Evolutionary conservation across 1,140 invertebrate species (phyloP), one percentile per base, ranked within the genome.

Genomic region (Hermetia illucens): DNA sequence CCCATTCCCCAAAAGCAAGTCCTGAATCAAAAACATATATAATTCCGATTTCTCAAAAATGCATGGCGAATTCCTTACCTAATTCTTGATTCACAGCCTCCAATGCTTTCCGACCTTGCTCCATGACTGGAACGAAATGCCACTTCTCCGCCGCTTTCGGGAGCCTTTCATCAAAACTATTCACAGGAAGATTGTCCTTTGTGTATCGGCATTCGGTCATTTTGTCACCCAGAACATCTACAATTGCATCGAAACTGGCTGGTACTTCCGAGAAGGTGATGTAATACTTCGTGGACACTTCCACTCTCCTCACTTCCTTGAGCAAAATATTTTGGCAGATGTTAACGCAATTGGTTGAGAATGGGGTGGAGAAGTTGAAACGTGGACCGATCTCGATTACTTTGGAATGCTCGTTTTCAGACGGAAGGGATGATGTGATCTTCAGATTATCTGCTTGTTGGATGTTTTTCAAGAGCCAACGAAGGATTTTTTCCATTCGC

Each of bases 281-380:
- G 2, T 79, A 58, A 58, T 93, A 95, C 41, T 87, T 71, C 3
- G 68, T 76, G 0, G 86, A 84, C 15, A 71, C 63, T 70, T 97
- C 92, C 35, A 97, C 64, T 36, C 91, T 71, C 2, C 61, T 69
- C 2, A 95, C 66, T 58, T 77, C 69, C 18, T 62, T 58, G 5
- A 94, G 58, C 5, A 82, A 77, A 34, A 92, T 70, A 42, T 86
- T 82, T 44, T 79, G 71, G 58, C 86, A 93, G 45, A 97, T 94
- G 20, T 90, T 89, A 3, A 95, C 84, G 34, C 88, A 86, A 65
- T 97, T 96, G 43, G 86, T 93, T 2, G 89, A 95, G 53, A 89
- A 89, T 1, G 91, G 77, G 25, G 91, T 94, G 8, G 86, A 92
- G 60, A 94, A 94, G 62, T 91, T 94, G 21, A 53, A 82, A 68